phyloP scores from a whole-genome alignment of 2,888 invertebrate genomes.

The Drosophila villosipedis region DNA sequence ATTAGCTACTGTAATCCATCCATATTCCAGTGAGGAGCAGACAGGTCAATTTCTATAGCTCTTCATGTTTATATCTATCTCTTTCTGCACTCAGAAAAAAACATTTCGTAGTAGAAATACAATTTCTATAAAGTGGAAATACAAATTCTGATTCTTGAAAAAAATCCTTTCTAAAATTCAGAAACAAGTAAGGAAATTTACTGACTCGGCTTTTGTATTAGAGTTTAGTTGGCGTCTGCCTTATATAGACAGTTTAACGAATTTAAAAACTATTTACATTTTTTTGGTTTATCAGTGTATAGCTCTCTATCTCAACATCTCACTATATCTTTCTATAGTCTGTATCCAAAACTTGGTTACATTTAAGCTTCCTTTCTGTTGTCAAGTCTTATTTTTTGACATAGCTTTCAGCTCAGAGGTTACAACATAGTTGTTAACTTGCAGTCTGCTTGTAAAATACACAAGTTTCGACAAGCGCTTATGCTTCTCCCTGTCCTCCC shows the following conservation, averaged over 20 bases:
- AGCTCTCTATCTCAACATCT: not conserved
- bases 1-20: slow-evolving; percentile 20
- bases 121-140: no score
- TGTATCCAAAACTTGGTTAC: not conserved
- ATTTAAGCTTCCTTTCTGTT: not conserved
- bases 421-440: slow-evolving; percentile 23
- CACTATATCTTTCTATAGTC: no score
- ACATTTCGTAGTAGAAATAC: no score
- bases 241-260: not conserved
- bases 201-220: not conserved
- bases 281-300: not conserved
- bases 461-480: slow-evolving; percentile 8
- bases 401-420: not conserved
- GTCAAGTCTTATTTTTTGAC: not conserved
- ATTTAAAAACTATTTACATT: not conserved
- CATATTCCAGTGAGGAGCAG: not conserved
- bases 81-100: not conserved
- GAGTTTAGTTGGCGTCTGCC: not conserved
- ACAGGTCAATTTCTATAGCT: not conserved
- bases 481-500: slow-evolving; percentile 7
- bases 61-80: not conserved
- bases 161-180: no score
- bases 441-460: slow-evolving; percentile 28
- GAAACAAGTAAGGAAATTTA: not conserved
- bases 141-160: no score